Percentiles rank a stretch among this genome's conserved stretches.
These are phyloP conservation scores for Siniperca obscura DNA, from an alignment of 2,797 vertebrate genomes.

Conservation along the genomic window DNA sequence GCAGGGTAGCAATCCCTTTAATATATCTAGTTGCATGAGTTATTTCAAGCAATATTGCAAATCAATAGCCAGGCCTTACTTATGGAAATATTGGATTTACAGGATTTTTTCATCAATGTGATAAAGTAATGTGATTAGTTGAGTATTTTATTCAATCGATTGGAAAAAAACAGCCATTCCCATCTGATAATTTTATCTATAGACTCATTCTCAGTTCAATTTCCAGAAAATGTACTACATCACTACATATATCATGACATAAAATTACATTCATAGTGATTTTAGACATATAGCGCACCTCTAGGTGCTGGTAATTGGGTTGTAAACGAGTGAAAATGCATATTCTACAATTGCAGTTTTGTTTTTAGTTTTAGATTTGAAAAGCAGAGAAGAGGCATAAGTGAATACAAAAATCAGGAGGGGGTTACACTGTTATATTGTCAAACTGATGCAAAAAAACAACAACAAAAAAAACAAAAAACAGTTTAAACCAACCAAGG, in stretches of 20 bases:
- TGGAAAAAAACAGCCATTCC: too few relatives aligned
- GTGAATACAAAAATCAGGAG: conserved; percentile 14
- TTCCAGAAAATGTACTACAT: not conserved
- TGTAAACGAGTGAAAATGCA: conserved; percentile 67
- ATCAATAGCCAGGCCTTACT: not conserved
- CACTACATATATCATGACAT: not conserved
- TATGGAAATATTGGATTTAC: not conserved
- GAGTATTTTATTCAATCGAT: not conserved
- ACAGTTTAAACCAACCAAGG: conserved; percentile 15
- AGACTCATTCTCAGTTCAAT: not conserved
- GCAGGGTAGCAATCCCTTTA: not conserved
- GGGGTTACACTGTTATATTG: conserved; percentile 34
- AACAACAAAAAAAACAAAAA: not conserved
- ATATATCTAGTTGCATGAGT: not conserved
- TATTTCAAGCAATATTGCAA: not conserved
- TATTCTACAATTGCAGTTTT: not conserved
- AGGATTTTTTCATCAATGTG: not conserved
- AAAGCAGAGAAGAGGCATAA: conserved; percentile 49
- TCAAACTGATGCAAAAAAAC: conserved; percentile 30
- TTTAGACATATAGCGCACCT: not conserved
- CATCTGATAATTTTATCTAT: too few relatives aligned
- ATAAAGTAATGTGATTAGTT: not conserved
- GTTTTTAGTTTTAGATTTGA: conserved; percentile 37
- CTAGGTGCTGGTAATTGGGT: conserved; percentile 10
- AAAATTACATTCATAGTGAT: not conserved